Evolutionary conservation across 2,888 invertebrate species (phyloP), one percentile per base, ranked within the genome.

Genomic region (Agrotis ipsilon): DNA sequence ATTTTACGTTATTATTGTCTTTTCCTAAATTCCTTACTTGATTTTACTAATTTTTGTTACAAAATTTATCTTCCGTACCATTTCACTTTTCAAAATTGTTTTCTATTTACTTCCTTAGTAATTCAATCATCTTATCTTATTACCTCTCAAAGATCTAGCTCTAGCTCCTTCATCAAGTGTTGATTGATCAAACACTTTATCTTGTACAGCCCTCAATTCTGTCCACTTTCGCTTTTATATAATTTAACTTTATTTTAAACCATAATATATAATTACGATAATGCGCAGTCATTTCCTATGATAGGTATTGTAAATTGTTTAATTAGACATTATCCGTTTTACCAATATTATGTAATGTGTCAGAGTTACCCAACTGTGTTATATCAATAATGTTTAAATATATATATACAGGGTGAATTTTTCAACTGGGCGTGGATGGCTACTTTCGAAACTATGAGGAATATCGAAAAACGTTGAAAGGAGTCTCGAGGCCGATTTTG

Each of bases 201-300:
- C 6, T 27, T 4, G 7, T 46, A 45, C 3, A 49, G 27, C 24
- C 57, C 19, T 65, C 54, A 16, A 14, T 7, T 64, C 32, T 11
- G 24, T 19, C 2, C 3, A 54, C 66, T 68, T 80, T 80, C 72
- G 19, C 46, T 72, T 68, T 76, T 58, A 76, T 64, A 63, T 72
- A 62, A 55, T 60, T 65, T 57, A 46, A 48, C 13, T 49, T 60
- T 55, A 18, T 62, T 55, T 63, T 43, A 45, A 58, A 57, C 62
- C 46, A 11, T 55, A 60, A 48, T 32, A 54, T 80, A 57, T 68
- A 63, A 80, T 76, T 66, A 72, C 68, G 80, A 24, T 68, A 66
- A 80, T 63, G 72, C 27, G 52, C 45, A 63, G 61, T 67, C n/a
- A 78, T 61, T 68, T 55, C 48, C 43, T 67, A 54, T 64, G 45